Base-by-base conservation (phyloP, 2,113 vertebrate species). In the Heterotis niloticus region DNA sequence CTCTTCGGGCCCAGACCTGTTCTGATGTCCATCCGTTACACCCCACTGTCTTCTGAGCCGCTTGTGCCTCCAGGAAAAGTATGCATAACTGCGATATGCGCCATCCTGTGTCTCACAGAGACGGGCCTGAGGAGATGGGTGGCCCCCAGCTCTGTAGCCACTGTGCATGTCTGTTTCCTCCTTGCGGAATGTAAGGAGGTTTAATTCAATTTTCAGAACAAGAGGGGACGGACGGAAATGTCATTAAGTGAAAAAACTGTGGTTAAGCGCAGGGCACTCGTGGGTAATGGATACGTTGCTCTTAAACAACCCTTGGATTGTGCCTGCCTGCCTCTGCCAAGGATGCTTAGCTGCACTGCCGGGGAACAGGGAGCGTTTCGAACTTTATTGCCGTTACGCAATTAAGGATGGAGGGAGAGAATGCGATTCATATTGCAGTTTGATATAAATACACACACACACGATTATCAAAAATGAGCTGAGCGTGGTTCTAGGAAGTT, bases 161-260 rank as follows among this genome's bases (percentile, higher is more conserved):
- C 57, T 10, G 23, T 60, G n/a, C 10, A 60, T 26, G 44, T 18
- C 44, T 20, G 66, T 66, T 80, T 54, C 59, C 52, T 7, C 51
- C 3, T 23, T 28, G 62, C n/a, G 54, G 73, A 76, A 17, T 28
- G 24, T n/a, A 4, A 29, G 13, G 34, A 13, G 26, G n/a, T 13
- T 34, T 80, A 56, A 54, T 13, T 0, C 14, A 28, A 66, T 20
- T 23, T 10, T 59, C 57, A 24, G 65, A 16, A 23, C n/a, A n/a
- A n/a, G n/a, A n/a, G 9, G 24, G 24, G 9, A 59, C 16, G 34
- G 17, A 10, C 62, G 23, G 20, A 75, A n/a, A 68, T 18, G 52
- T 20, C 52, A 69, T 84, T 80, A 69, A 78, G 75, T 76, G 16
- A 79, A 80, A 76, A 80, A 34, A 75, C 72, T 77, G 68, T 64